These are phyloP conservation scores for Elaphurus davidianus DNA, from an alignment of 2,113 vertebrate genomes.

Conservation along the genomic window DNA sequence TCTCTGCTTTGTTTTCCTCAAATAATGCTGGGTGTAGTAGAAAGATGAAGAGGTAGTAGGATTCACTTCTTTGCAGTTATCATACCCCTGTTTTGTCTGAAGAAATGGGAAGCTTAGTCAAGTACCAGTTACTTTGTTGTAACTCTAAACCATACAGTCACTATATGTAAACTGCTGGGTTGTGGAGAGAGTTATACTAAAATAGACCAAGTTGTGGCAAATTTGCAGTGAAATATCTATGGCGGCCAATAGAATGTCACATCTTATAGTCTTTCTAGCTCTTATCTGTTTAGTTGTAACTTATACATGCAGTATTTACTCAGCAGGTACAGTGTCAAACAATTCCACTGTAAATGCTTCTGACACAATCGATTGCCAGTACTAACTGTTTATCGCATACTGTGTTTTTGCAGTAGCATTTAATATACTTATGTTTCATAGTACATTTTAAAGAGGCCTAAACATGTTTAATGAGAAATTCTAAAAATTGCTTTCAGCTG, in stretches of 20 bases:
- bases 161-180: neutral
- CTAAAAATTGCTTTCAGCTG: neutral
- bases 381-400: neutral
- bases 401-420: slow-evolving; percentile 40
- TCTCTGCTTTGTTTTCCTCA: neutral
- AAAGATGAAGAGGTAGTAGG: neutral
- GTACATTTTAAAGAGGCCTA: neutral
- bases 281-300: neutral
- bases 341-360: slow-evolving; percentile 69
- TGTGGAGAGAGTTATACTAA: neutral
- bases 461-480: neutral
- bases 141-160: neutral
- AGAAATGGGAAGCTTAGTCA: neutral
- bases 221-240: neutral
- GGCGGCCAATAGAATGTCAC: neutral
- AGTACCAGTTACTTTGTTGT: neutral
- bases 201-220: neutral
- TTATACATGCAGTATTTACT: neutral
- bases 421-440: neutral
- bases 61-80: neutral
- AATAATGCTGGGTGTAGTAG: neutral
- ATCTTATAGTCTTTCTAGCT: neutral
- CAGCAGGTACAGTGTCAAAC: slow-evolving; percentile 16
- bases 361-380: slow-evolving; percentile 46
- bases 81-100: neutral